Conservation (phyloP, 2,797 vertebrate species). For the Hydrolagus colliei region DNA sequence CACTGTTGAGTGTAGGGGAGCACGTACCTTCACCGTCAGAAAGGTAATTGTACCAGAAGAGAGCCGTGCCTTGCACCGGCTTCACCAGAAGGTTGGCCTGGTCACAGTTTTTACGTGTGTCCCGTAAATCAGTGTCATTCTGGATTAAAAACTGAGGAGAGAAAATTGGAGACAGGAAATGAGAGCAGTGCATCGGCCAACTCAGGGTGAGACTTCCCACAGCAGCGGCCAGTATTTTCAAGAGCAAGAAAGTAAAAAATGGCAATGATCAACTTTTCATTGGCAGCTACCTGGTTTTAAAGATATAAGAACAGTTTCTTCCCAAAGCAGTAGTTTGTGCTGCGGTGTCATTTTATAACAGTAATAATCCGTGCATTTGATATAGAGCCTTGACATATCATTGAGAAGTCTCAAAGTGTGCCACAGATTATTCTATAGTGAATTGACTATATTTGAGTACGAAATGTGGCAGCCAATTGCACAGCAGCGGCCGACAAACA, state of each 20-base stretch:
- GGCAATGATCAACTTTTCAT: neutral
- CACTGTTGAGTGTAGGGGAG: neutral
- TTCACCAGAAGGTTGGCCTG: conserved; percentile 90
- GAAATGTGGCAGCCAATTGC: too few relatives aligned
- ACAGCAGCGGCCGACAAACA: too few relatives aligned
- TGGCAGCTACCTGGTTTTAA: neutral
- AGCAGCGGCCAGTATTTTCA: neutral
- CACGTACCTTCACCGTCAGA: conserved; percentile 84
- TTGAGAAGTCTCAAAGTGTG: too few relatives aligned
- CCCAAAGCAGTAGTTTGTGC: too few relatives aligned
- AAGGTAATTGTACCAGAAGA: conserved; percentile 98
- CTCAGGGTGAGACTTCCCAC: too few relatives aligned
- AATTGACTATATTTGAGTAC: too few relatives aligned
- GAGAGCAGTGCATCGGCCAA: neutral
- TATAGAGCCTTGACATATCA: too few relatives aligned
- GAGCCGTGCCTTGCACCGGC: conserved; percentile 85
- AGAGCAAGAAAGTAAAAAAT: neutral
- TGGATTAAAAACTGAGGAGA: conserved; percentile 82
- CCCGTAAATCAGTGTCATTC: conserved; percentile 83
- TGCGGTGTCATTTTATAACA: too few relatives aligned
- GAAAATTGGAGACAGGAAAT: conserved; percentile 31
- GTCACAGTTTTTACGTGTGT: conserved; percentile 90
- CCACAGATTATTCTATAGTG: too few relatives aligned
- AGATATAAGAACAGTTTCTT: neutral
- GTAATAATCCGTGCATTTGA: too few relatives aligned